These are phyloP conservation scores for Eutolmus rufibarbis DNA, from an alignment of 2,888 invertebrate genomes.

Conservation along the genomic window DNA sequence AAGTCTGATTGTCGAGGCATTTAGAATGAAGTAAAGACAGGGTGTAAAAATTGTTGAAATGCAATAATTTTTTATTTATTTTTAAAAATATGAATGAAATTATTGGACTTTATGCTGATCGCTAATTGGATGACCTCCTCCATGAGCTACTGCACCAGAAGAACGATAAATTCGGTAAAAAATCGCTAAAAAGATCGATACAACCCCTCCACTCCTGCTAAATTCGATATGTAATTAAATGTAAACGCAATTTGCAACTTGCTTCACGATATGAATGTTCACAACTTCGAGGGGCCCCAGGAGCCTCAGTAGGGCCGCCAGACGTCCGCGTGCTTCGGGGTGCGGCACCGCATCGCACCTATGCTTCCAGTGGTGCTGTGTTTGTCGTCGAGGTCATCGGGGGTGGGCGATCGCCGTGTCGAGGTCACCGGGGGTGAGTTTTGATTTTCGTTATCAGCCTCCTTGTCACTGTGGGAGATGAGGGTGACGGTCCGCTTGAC, in stretches of 20 bases:
- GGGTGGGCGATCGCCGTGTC: slow-evolving; percentile 67
- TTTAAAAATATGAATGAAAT: neutral
- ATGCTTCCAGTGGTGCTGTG: slow-evolving; percentile 47
- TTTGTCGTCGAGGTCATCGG: slow-evolving; percentile 56
- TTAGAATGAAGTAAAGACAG: neutral
- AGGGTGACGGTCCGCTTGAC: slow-evolving; percentile 59
- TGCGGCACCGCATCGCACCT: slow-evolving; percentile 62
- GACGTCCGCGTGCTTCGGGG: slow-evolving; percentile 71
- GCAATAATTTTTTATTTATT: neutral
- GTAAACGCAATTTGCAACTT: slow-evolving; percentile 37
- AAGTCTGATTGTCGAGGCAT: neutral
- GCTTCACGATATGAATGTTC: slow-evolving; percentile 40
- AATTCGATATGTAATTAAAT: slow-evolving; percentile 48
- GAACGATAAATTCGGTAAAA: neutral
- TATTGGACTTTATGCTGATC: neutral
- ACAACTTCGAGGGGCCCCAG: neutral
- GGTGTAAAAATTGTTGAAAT: neutral
- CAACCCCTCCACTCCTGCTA: neutral
- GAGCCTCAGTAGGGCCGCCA: slow-evolving; percentile 77
- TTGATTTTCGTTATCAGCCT: slow-evolving; percentile 57
- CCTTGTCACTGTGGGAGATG: slow-evolving; percentile 57
- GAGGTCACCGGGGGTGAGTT: slow-evolving; percentile 63
- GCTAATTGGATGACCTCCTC: neutral
- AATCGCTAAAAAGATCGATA: neutral
- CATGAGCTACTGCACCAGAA: neutral